Conservation (phyloP, 2,888 invertebrate species). For the Pollenia griseotomentosa region DNA sequence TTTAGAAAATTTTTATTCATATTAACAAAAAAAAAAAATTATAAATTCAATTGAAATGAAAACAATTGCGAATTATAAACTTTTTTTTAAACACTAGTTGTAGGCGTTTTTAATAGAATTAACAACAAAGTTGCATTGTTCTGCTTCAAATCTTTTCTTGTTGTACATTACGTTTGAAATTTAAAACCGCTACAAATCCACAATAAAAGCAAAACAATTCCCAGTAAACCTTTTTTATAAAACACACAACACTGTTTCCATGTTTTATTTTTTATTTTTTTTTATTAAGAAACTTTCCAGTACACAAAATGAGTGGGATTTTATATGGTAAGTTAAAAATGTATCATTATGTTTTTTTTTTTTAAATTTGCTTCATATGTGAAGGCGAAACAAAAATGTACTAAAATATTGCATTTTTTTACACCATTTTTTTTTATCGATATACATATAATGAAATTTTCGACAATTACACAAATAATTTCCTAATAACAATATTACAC, state of each 20-base stretch:
- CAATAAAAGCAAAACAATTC: not conserved
- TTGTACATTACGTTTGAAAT: constrained; percentile 15
- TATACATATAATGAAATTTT: too few species aligned
- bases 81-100: constrained; percentile 13
- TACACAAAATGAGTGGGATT: too few species aligned
- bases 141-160: not conserved
- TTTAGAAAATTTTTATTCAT: not conserved
- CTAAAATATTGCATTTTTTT: too few species aligned
- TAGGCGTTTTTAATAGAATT: constrained; percentile 36
- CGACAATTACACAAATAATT: too few species aligned
- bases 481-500: too few species aligned
- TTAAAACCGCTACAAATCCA: constrained; percentile 7
- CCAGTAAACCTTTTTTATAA: constrained; percentile 18
- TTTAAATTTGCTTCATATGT: too few species aligned
- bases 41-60: constrained; percentile 29
- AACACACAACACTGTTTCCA: not conserved
- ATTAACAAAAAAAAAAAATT: not conserved
- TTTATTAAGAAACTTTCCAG: too few species aligned
- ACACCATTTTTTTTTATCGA: too few species aligned
- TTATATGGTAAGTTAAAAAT: too few species aligned
- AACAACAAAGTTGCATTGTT: constrained; percentile 35
- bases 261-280: not conserved
- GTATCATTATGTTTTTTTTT: too few species aligned
- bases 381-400: too few species aligned
- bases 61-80: not conserved